Evolutionary conservation across 2,797 vertebrate species (phyloP).

Genomic region (Phoeniculus purpureus): DNA sequence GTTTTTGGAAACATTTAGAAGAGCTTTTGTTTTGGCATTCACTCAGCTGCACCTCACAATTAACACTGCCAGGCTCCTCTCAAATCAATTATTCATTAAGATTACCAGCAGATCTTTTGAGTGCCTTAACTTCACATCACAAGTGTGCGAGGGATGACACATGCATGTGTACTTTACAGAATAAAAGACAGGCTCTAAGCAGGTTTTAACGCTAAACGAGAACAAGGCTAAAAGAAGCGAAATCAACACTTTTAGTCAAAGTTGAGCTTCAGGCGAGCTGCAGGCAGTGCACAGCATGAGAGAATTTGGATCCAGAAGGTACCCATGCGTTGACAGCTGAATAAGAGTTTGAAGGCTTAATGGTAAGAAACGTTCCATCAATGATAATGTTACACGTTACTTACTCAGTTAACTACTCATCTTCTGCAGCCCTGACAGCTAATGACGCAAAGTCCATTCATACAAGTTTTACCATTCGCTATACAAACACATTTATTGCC

Average conservation of each 20-base stretch:
- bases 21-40: constrained; percentile 74
- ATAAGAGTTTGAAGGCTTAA: constrained; percentile 86
- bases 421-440: constrained; percentile 62
- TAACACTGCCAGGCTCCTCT: constrained; percentile 76
- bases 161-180: constrained; percentile 76
- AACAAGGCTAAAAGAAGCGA: constrained; percentile 92
- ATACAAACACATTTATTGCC: not conserved
- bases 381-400: constrained; percentile 78
- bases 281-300: constrained; percentile 90
- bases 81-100: constrained; percentile 79
- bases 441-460: not conserved
- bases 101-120: constrained; percentile 78
- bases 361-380: constrained; percentile 85
- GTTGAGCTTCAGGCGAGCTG: constrained; percentile 92
- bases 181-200: constrained; percentile 81
- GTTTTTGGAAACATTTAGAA: constrained; percentile 75
- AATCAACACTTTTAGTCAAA: constrained; percentile 94
- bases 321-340: constrained; percentile 92
- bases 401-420: constrained; percentile 79
- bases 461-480: not conserved
- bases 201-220: constrained; percentile 87
- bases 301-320: constrained; percentile 88
- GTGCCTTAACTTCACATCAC: constrained; percentile 76
- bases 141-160: constrained; percentile 74
- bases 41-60: constrained; percentile 76